Evolutionary conservation across 30 jellyfish, hydroid and myxozoan species (phyloP).

Genomic region (Hydra vulgaris): DNA sequence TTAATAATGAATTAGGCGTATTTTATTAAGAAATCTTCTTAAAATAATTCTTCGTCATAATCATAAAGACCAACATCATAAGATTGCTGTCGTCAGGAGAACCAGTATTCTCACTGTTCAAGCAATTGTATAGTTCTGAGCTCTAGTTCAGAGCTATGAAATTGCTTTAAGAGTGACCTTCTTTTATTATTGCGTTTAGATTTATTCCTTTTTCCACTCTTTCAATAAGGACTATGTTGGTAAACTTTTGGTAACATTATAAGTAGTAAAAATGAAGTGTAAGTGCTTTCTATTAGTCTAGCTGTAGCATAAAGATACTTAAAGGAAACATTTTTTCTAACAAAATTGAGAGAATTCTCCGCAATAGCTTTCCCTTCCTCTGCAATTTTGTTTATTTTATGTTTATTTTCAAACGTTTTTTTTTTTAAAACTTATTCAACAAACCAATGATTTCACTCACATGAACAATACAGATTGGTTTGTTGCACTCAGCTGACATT

Average conservation of each 20-base stretch:
- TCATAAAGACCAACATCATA: no score
- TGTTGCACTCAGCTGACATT: background rate
- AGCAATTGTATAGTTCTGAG: no score
- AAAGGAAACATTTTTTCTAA: background rate
- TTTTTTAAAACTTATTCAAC: background rate
- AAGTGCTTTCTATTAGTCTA: background rate
- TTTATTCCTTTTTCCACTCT: background rate
- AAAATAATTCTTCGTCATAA: no score
- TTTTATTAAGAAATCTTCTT: no score
- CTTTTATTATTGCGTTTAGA: background rate
- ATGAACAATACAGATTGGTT: background rate
- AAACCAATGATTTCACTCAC: background rate
- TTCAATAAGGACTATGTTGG: background rate
- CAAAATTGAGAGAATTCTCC: background rate
- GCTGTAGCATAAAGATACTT: background rate
- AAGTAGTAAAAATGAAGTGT: background rate
- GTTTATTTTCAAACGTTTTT: background rate
- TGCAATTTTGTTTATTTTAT: background rate
- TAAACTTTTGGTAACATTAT: background rate
- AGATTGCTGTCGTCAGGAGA: no score
- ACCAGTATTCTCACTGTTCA: no score
- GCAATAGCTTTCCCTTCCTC: background rate
- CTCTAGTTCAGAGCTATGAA: background rate
- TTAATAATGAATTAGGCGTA: no score
- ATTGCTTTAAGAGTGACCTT: background rate